Evolutionary conservation across 2,113 vertebrate genomes (phyloP).

Genomic region (Melanotaenia duboulayi): DNA sequence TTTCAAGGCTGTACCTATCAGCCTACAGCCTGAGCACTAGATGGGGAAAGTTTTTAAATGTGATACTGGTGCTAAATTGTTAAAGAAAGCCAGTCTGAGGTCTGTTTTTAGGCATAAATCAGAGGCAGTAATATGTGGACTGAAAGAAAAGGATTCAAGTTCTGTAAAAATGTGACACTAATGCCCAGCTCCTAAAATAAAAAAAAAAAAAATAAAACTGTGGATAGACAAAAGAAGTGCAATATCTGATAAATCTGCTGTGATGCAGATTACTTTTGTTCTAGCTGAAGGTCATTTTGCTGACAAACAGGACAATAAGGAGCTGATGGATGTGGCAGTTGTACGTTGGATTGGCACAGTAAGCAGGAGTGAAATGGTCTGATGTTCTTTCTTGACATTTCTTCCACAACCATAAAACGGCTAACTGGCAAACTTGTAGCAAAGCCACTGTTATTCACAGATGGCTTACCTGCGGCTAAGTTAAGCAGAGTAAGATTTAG

Average conservation of each 20-base stretch:
- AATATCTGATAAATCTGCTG: constrained; percentile 32
- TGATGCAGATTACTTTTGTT: constrained; percentile 43
- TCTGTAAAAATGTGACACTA: constrained; percentile 25
- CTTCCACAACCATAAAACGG: constrained; percentile 35
- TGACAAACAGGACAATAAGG: constrained; percentile 1
- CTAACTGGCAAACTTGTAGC: constrained; percentile 48
- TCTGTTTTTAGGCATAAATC: constrained; percentile 52
- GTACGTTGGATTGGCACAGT: constrained; percentile 9
- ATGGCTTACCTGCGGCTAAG: constrained; percentile 73
- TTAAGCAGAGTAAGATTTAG: constrained; percentile 68
- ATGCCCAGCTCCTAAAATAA: constrained; percentile 30
- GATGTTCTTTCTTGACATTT: constrained; percentile 31
- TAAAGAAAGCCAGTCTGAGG: constrained; percentile 28
- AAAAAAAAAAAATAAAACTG: not conserved
- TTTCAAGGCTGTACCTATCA: constrained; percentile 32
- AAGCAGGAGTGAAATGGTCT: constrained; percentile 30
- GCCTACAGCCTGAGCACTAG: constrained; percentile 17
- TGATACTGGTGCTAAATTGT: constrained; percentile 33
- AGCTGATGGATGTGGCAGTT: not conserved
- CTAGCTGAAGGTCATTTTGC: constrained; percentile 46
- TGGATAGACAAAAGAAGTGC: not conserved
- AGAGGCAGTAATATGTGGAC: constrained; percentile 45
- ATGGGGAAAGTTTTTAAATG: constrained; percentile 5
- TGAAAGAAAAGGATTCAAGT: constrained; percentile 25
- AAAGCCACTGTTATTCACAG: constrained; percentile 61